phyloP scores from a whole-genome alignment of 2,888 invertebrate species.

The Branchipolynoe longqiensis region DNA sequence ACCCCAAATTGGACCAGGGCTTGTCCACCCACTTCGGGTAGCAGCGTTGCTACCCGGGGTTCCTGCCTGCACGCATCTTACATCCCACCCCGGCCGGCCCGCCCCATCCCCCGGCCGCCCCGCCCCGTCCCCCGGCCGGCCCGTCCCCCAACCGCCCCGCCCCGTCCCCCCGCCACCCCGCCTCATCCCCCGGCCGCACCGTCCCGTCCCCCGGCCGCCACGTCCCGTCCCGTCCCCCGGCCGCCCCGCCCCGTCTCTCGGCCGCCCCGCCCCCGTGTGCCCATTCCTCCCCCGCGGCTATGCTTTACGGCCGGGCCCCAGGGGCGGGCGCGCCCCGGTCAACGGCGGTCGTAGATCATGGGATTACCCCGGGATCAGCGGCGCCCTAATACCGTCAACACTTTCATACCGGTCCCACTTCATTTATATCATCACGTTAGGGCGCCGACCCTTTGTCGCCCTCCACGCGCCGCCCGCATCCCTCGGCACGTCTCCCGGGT shows the following conservation, averaged over 20 bases:
- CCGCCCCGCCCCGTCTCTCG: not conserved
- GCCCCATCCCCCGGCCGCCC: too few species aligned
- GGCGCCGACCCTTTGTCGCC: slow-evolving; percentile 37
- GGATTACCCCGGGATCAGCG: slow-evolving; percentile 48
- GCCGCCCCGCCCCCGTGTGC: not conserved
- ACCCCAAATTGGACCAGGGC: too few species aligned
- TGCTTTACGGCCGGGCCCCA: slow-evolving; percentile 31
- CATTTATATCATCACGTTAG: slow-evolving; percentile 54
- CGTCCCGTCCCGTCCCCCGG: too few species aligned
- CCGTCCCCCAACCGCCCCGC: too few species aligned
- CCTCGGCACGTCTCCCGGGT: too few species aligned
- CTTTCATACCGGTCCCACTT: slow-evolving; percentile 50
- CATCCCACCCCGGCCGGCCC: too few species aligned
- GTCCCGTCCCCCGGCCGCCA: slow-evolving; percentile 11
- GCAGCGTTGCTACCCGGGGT: too few species aligned
- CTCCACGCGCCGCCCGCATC: not conserved
- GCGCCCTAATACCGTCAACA: slow-evolving; percentile 47
- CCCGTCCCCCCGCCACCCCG: not conserved
- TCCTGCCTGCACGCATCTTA: too few species aligned
- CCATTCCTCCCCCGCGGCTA: not conserved
- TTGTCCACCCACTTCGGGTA: too few species aligned
- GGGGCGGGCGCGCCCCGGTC: slow-evolving; percentile 12
- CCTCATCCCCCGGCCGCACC: not conserved
- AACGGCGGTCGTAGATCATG: slow-evolving; percentile 38
- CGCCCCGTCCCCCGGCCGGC: too few species aligned